Evolutionary conservation across 37 sponge, comb jelly and placozoan species (phyloP).

Genomic region (Beroe ovata): DNA sequence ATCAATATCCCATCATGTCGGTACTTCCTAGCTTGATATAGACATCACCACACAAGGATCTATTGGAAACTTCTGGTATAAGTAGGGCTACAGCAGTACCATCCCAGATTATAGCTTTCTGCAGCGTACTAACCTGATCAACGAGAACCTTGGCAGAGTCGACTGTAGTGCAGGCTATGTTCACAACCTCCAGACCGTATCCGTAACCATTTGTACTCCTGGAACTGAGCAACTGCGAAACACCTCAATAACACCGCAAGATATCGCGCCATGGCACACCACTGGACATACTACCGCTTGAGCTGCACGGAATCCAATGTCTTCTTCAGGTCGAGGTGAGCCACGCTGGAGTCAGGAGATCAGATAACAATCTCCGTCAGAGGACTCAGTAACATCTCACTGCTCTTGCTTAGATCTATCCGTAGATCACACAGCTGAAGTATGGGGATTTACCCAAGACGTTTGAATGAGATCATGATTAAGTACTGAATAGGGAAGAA

Average conservation of each 20-base stretch:
- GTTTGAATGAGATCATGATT: too few relatives aligned
- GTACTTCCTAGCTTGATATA: too few relatives aligned
- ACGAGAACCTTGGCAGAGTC: constrained; percentile 39
- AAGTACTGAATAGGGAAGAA: too few relatives aligned
- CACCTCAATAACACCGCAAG: too few relatives aligned
- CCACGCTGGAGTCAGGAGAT: neutral
- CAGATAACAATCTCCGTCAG: neutral
- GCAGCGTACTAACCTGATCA: constrained; percentile 19
- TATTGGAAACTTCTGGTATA: too few relatives aligned
- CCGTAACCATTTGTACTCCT: constrained; percentile 26
- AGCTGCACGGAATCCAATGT: neutral
- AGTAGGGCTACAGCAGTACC: too few relatives aligned
- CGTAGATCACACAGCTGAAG: constrained; percentile 51
- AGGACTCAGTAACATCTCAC: neutral
- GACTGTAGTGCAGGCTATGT: constrained; percentile 9
- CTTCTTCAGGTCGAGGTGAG: neutral
- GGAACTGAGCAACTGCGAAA: too few relatives aligned
- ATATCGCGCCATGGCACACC: too few relatives aligned
- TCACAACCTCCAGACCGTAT: constrained; percentile 41
- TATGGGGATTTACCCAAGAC: too few relatives aligned
- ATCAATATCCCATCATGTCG: too few relatives aligned
- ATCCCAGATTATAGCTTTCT: too few relatives aligned
- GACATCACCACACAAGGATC: too few relatives aligned
- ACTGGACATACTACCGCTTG: neutral
- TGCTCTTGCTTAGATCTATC: constrained; percentile 9